Evolutionary conservation across 2,888 invertebrate species (phyloP), one percentile per base, ranked within the genome.

Genomic region (Dendrolimus pini): DNA sequence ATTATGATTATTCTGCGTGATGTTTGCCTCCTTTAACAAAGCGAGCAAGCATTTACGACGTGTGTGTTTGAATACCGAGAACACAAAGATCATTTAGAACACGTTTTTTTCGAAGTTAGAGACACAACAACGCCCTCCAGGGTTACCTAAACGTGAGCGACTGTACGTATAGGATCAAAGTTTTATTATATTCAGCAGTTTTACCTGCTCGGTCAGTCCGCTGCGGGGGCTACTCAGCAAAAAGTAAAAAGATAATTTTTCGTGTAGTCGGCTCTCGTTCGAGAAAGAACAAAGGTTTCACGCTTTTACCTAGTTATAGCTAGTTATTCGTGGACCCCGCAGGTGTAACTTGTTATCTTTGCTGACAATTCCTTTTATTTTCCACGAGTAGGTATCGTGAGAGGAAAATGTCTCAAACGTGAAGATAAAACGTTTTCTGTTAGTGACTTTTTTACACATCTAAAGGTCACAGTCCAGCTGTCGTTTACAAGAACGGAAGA

Each of bases 221-320:
- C 76, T 69, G 66, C 72, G 78, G 77, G 78, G 78, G 77, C 82
- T 76, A 80, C 78, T 81, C 82, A 70, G 82, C 84, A 86, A 86
- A 89, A 86, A 82, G 79, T 77, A 85, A 87, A 89, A 85, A 86
- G 84, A 85, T 83, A 85, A 84, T 84, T 85, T 86, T 87, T 82
- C 82, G 87, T 80, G 73, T 78, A 84, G 78, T 75, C 80, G 77
- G 69, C 76, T 74, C 79, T 76, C 76, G 72, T 73, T 73, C 79
- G 80, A 76, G 80, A 81, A 83, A 82, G 86, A 87, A 89, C 86
- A 88, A 89, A 88, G 87, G 82, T 78, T 81, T 80, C 80, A 78
- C 75, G 72, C 73, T 77, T 71, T 82, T 83, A 82, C 82, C 83
- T 82, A 85, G 85, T 84, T 85, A 82, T 83, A 84, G 82, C 78